Evolutionary conservation across 1,140 invertebrate species (phyloP).

Genomic region (Bombyx mori): ASM3026992v2 NC_085114.1:9628501-9629000

Average conservation of each 20-base stretch:
- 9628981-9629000: conserved; percentile 63
- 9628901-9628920: conserved; percentile 43
- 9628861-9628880: conserved; percentile 61
- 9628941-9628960: conserved; percentile 55
- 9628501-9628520: too few relatives aligned
- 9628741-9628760: conserved; percentile 41
- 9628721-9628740: conserved; percentile 54
- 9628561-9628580: too few relatives aligned
- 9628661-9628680: conserved; percentile 7
- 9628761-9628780: conserved; percentile 20
- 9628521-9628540: too few relatives aligned
- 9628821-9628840: conserved; percentile 47
- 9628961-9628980: conserved; percentile 52
- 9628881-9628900: conserved; percentile 37
- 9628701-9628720: conserved; percentile 31
- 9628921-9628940: conserved; percentile 54
- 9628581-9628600: too few relatives aligned
- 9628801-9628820: conserved; percentile 28
- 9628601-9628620: too few relatives aligned
- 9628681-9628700: conserved; percentile 40
- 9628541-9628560: too few relatives aligned
- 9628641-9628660: too few relatives aligned
- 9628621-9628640: conserved; percentile 19
- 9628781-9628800: conserved; percentile 13
- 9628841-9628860: conserved; percentile 60